Percentiles rank a stretch among this genome's conserved stretches.
phyloP scores from a whole-genome alignment of 2,888 invertebrate genomes.

The Caradrina kadenii region DNA sequence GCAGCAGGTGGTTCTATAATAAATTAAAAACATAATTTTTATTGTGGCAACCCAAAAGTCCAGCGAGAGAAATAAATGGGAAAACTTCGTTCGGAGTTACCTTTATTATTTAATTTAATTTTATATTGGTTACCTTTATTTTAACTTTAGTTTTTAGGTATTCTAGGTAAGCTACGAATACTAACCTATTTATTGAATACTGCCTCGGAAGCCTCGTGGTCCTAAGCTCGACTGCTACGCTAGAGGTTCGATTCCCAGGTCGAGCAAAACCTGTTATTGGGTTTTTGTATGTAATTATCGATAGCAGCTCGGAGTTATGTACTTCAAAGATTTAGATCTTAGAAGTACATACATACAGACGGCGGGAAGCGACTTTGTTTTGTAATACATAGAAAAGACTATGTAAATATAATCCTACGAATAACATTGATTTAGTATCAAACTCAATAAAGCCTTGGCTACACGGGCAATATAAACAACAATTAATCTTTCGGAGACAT shows the following conservation, averaged over 20 bases:
- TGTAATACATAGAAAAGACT: no score
- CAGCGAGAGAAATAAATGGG: conserved; percentile 46
- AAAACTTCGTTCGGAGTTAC: conserved; percentile 36
- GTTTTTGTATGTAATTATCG: no score
- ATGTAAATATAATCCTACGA: neutral
- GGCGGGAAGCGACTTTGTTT: no score
- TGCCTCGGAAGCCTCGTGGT: no score
- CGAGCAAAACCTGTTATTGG: no score
- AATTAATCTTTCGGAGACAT: conserved; percentile 31
- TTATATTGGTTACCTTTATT: conserved; percentile 30
- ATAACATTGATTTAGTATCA: conserved; percentile 17
- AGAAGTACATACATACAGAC: no score
- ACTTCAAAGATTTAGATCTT: no score
- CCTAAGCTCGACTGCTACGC: no score
- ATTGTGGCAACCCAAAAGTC: conserved; percentile 57
- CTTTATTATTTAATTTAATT: conserved; percentile 46
- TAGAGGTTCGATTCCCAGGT: no score
- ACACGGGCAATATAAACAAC: conserved; percentile 21
- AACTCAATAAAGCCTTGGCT: conserved; percentile 25
- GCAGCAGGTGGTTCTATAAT: conserved; percentile 48
- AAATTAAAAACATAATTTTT: conserved; percentile 54
- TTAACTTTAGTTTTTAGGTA: conserved; percentile 10
- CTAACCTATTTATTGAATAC: no score
- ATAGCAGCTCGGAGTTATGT: no score
- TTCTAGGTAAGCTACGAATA: neutral